Base-by-base conservation (phyloP, 2,797 vertebrate genomes). In the Halcyon badia region DNA sequence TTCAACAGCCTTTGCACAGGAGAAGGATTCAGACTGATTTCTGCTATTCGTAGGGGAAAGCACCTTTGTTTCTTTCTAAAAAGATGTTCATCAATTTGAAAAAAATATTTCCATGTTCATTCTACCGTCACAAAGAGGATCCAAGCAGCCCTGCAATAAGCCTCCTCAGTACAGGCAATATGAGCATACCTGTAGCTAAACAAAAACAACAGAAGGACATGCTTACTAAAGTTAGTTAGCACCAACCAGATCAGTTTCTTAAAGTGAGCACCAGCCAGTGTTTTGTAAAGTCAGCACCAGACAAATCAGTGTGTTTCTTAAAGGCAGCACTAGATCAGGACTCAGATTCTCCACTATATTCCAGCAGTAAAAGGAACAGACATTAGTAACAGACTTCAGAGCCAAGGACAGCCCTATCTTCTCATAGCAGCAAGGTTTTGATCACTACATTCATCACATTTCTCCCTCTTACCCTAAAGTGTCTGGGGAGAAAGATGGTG, bases 381-480 rank as follows among this genome's bases (percentile, higher is more conserved):
- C 11, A 66, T 48, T 73, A 95, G 61, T 60, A 85, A 33, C 69
- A 95, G 57, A 65, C 35, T 81, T 77, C 62, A 91, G 60, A 94
- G 88, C 70, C 75, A 82, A 93, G 33, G 24, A 76, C 44, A 79
- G 82, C 33, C 81, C 70, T 78, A 3, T 78, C 58, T 83, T 94
- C 58, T 77, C 66, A 86, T 69, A 97, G 94, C 89, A 96, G 90
- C 80, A 87, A 70, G 30, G 86, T 89, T 93, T 66, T 86, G 57
- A 92, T 56, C 1, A 0, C 82, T 73, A 86, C 52, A 48, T 89
- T 91, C 75, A 91, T 90, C 61, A 41, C 60, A 22, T 60, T 58
- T 86, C 73, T 73, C 72, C 84, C 30, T 73, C 70, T 88, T 73
- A 57, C 61, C 85, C 46, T 6, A 52, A 85, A 94, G 52, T 3